Base-by-base conservation (phyloP, 2,797 vertebrate species). In the Rhyacichthys aspro region DNA sequence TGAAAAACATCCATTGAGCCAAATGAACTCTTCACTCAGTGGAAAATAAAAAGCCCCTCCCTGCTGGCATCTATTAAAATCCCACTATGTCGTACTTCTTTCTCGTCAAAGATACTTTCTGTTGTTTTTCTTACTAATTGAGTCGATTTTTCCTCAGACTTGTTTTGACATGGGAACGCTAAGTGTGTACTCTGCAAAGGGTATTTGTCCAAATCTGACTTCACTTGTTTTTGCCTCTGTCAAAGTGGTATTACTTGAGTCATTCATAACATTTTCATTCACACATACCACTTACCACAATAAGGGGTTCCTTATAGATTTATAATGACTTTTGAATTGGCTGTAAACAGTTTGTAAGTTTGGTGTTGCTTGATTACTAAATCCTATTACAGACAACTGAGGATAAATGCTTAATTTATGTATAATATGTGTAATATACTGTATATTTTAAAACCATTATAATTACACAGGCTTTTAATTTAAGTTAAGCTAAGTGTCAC, bases 11-110 rank as follows among this genome's bases (percentile, higher is more conserved):
- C 56, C 43, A 39, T 18, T 19, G 56, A 73, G 61, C 66, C 63
- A 66, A 70, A 76, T 53, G 43, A 82, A 68, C 56, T 65, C 50
- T 63, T 82, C 15, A 57, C 55, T 39, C 44, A 45, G 60, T 69
- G 79, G 70, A 78, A 80, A 80, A 76, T 49, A 53, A 67, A 72
- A 59, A 45, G 43, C 66, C 39, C 16, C 43, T 70, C 37, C 34
- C 58, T 70, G 57, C 70, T 76, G 79, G 70, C 67, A 69, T 42
- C 41, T 47, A 38, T 76, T 63, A 61, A 74, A 80, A 83, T 75
- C 67, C 80, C 59, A 71, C 63, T 69, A 56, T 10, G 44, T 57
- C 69, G 72, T 9, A 63, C 37, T 73, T 66, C 43, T 73, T 71
- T 57, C 16, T 70, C 38, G 64, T 17, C 0, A 70, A 70, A n/a